Base-by-base conservation (phyloP, 2,888 invertebrate species). In the Chaitophorus viminalis region DNA sequence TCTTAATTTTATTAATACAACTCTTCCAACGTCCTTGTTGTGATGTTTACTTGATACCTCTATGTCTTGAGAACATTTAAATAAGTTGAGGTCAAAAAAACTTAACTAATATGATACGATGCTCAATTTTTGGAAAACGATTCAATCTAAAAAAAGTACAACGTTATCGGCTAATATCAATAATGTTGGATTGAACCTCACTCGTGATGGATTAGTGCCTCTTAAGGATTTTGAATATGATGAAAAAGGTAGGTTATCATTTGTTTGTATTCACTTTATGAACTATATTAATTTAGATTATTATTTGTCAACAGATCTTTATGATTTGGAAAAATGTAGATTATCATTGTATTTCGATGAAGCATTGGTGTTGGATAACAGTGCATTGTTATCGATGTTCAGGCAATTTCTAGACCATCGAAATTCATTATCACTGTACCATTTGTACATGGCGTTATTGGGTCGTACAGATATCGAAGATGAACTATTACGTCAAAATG, bases 71-170 rank as follows among this genome's bases (percentile, higher is more conserved):
- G 46, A 68, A 33, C 46, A n/a, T 77, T 77, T 52, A n/a, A 52
- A 68, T 77, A 18, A 46, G 33, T 77, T 84, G 9, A 77, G 52
- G 76, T 76, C 18, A 77, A 46, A 85, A 33, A 68, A 76, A 85
- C 46, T 52, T 36, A 78, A 81, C 65, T 87, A 88, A 88, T 88
- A 89, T 89, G 89, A 84, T 92, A 93, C 92, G 92, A 95, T 95
- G 95, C 93, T 95, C 91, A 94, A 95, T 92, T 95, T 95, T 92
- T 95, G 95, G 95, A 95, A 94, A 92, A 95, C 94, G 92, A 93
- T 89, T 82, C 89, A 88, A 78, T 85, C 88, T 70, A 88, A 89
- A 85, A 87, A 88, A 82, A 82, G 31, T 60, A 0, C 82, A 81
- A 29, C 77, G 0, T 76, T 76, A 72, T 89, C 84, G 18, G 33